These are phyloP conservation scores for Apoda limacodes DNA, from an alignment of 2,888 invertebrate genomes.

Conservation along the genomic window DNA sequence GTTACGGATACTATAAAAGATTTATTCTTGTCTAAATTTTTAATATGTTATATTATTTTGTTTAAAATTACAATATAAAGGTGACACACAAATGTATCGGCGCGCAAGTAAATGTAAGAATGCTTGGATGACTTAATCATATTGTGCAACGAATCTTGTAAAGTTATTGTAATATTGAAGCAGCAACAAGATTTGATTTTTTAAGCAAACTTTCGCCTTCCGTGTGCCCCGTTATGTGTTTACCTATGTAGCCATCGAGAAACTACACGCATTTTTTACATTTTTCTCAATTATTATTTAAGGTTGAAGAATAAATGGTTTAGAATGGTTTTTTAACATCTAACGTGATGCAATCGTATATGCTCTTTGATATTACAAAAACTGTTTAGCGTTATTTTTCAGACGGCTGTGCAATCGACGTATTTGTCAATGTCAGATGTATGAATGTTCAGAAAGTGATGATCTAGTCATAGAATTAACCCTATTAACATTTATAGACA, in stretches of 20 bases:
- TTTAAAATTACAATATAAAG: conserved; percentile 56
- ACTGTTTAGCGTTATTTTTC: conserved; percentile 58
- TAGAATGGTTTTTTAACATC: too few relatives aligned
- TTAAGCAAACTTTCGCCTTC: conserved; percentile 56
- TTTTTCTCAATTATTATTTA: too few relatives aligned
- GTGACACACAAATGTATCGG: conserved; percentile 55
- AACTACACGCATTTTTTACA: conserved; percentile 49
- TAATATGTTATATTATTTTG: conserved; percentile 25
- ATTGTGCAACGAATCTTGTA: conserved; percentile 70
- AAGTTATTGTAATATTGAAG: conserved; percentile 69
- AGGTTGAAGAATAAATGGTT: too few relatives aligned
- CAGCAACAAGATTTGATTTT: conserved; percentile 62
- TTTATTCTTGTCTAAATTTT: conserved; percentile 31
- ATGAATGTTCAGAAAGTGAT: conserved; percentile 63
- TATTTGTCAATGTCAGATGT: conserved; percentile 59
- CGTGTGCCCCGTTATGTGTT: conserved; percentile 61
- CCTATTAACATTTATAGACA: conserved; percentile 52
- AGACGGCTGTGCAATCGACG: conserved; percentile 66
- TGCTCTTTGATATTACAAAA: conserved; percentile 69
- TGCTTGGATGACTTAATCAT: conserved; percentile 68
- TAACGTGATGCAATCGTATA: too few relatives aligned
- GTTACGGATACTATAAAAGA: conserved; percentile 44
- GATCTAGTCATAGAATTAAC: conserved; percentile 61
- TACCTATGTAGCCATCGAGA: conserved; percentile 51
- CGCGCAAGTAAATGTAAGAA: conserved; percentile 58